Evolutionary conservation across 2,888 invertebrate genomes (phyloP).

Genomic region (Hirtodrosophila histrioides): DNA sequence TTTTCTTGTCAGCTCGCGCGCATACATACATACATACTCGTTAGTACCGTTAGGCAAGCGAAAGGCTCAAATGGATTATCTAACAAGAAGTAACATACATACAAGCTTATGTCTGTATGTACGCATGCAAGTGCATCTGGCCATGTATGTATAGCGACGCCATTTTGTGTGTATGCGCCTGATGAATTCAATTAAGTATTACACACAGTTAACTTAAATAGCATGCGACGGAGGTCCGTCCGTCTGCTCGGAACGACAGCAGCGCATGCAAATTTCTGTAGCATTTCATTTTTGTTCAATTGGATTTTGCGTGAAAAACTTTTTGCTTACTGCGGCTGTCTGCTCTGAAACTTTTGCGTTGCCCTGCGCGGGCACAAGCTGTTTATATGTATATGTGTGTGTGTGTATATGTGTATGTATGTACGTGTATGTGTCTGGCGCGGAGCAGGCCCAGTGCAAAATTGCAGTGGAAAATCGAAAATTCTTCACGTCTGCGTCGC

Average conservation of each 20-base stretch:
- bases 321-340: constrained; percentile 57
- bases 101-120: background rate
- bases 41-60: constrained; percentile 16
- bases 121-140: background rate
- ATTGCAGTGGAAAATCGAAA: constrained; percentile 85
- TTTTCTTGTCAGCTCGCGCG: too few species aligned
- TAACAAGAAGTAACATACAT: constrained; percentile 23
- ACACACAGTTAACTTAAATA: constrained; percentile 22
- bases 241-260: background rate
- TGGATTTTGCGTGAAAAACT: constrained; percentile 60
- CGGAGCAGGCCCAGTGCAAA: constrained; percentile 94
- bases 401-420: constrained; percentile 5
- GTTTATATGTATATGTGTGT: constrained; percentile 5
- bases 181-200: constrained; percentile 26
- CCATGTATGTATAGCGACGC: constrained; percentile 12
- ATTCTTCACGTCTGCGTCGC: constrained; percentile 93
- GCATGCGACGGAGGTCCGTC: constrained; percentile 8
- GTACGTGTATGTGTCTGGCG: constrained; percentile 29
- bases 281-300: constrained; percentile 29
- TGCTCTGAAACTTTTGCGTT: constrained; percentile 49
- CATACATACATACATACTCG: background rate
- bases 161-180: constrained; percentile 39
- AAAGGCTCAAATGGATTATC: constrained; percentile 42
- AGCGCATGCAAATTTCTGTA: constrained; percentile 30
- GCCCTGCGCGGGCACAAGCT: constrained; percentile 48